phyloP scores from a whole-genome alignment of 2,888 invertebrate species.

The Lasioglossum oenotherae region DNA sequence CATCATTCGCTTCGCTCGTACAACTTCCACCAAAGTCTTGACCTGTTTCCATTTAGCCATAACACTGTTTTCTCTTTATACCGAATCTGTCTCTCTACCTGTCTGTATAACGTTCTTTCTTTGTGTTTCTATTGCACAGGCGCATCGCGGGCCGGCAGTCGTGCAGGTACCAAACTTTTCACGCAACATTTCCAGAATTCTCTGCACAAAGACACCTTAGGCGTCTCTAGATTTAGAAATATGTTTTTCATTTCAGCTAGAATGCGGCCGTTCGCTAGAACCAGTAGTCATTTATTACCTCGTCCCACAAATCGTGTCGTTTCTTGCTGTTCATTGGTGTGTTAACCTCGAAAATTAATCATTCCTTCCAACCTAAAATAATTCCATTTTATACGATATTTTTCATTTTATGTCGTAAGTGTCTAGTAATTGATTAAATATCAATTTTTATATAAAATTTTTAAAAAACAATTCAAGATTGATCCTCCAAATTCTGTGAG shows the following conservation, averaged over 20 bases:
- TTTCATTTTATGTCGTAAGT: no score
- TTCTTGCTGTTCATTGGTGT: neutral
- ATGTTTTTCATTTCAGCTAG: constrained; percentile 41
- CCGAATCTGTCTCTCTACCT: constrained; percentile 50
- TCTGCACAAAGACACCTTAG: constrained; percentile 62
- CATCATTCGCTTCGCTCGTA: neutral
- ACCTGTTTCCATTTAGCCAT: constrained; percentile 22
- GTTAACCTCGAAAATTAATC: no score
- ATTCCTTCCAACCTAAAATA: no score
- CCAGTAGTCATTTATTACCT: constrained; percentile 49
- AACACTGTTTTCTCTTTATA: constrained; percentile 22
- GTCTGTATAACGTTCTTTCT: constrained; percentile 68
- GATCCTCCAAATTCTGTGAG: neutral
- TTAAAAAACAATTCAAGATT: no score
- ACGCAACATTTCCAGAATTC: constrained; percentile 50
- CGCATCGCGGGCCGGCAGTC: constrained; percentile 70
- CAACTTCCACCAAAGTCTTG: neutral
- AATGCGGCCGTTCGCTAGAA: constrained; percentile 35
- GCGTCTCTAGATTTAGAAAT: constrained; percentile 58
- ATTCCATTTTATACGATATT: no score
- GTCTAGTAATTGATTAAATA: no score
- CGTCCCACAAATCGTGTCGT: neutral
- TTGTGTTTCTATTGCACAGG: constrained; percentile 71
- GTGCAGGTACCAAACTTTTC: constrained; percentile 68
- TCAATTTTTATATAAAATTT: no score